These are phyloP conservation scores for Caenorhabditis tropicalis DNA, from an alignment of 1,140 invertebrate species.

Conservation along the genomic window DNA sequence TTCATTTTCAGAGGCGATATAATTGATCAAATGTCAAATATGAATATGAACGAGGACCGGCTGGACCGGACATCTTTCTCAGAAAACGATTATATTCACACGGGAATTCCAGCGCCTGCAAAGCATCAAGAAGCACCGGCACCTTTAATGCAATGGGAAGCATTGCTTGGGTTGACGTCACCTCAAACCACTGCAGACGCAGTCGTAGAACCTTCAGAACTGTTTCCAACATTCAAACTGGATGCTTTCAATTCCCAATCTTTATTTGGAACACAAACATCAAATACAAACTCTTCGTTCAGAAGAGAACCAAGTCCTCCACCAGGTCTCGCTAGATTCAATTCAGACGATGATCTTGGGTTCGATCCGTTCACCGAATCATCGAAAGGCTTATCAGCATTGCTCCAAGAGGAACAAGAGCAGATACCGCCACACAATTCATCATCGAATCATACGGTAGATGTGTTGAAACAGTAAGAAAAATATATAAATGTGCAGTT, in stretches of 20 bases:
- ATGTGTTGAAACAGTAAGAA: not conserved
- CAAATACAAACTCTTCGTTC: conserved; percentile 29
- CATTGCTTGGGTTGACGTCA: conserved; percentile 56
- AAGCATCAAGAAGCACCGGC: conserved; percentile 48
- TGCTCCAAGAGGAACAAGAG: conserved; percentile 65
- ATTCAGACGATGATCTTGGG: conserved; percentile 56
- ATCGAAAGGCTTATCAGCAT: conserved; percentile 63
- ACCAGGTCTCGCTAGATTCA: conserved; percentile 8
- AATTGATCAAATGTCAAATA: not conserved
- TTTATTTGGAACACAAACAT: conserved; percentile 35
- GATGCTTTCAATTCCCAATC: conserved; percentile 20
- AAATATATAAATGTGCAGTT: not conserved
- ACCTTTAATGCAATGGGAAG: conserved; percentile 55
- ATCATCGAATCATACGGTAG: not conserved
- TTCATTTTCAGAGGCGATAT: not conserved
- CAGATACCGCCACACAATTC: conserved; percentile 1
- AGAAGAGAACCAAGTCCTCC: conserved; percentile 18
- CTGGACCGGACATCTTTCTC: conserved; percentile 16
- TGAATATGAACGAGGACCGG: conserved; percentile 23
- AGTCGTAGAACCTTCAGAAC: not conserved
- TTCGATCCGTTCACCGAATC: conserved; percentile 68
- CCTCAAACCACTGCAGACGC: conserved; percentile 47
- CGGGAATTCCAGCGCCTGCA: conserved; percentile 38
- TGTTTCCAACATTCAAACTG: not conserved
- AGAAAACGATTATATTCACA: conserved; percentile 29